Conservation (phyloP, 2,797 vertebrate species). For the Leucoraja ocellata region DNA sequence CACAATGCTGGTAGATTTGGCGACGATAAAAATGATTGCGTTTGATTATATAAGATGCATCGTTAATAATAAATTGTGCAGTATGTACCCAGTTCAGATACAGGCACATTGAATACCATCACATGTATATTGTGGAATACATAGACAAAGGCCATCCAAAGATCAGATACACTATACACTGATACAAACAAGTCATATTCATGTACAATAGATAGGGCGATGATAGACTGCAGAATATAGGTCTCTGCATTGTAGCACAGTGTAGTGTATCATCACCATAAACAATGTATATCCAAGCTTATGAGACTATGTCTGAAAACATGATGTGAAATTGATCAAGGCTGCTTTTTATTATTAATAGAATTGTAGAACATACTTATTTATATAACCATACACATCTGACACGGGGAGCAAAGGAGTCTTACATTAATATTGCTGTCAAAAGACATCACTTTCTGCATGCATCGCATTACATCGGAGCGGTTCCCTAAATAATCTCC, state of each 20-base stretch:
- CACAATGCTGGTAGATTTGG: background rate
- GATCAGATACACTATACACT: too few relatives aligned
- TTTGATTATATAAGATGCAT: background rate
- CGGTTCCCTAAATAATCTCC: background rate
- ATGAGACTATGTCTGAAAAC: too few relatives aligned
- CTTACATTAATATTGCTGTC: background rate
- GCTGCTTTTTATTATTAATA: background rate
- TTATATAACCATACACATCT: background rate
- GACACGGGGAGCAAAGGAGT: background rate
- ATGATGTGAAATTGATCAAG: too few relatives aligned
- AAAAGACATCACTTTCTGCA: background rate
- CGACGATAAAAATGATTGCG: background rate
- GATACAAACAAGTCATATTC: too few relatives aligned
- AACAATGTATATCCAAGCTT: background rate
- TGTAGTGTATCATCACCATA: too few relatives aligned
- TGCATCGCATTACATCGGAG: background rate
- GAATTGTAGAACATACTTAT: background rate
- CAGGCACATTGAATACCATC: background rate
- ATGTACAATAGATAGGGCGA: too few relatives aligned
- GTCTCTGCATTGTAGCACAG: too few relatives aligned
- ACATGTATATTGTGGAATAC: background rate
- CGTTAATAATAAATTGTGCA: background rate
- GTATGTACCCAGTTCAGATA: background rate
- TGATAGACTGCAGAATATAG: too few relatives aligned
- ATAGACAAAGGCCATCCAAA: background rate